phyloP scores from a whole-genome alignment of 2,797 vertebrate species.

The Botia almorhae region DNA sequence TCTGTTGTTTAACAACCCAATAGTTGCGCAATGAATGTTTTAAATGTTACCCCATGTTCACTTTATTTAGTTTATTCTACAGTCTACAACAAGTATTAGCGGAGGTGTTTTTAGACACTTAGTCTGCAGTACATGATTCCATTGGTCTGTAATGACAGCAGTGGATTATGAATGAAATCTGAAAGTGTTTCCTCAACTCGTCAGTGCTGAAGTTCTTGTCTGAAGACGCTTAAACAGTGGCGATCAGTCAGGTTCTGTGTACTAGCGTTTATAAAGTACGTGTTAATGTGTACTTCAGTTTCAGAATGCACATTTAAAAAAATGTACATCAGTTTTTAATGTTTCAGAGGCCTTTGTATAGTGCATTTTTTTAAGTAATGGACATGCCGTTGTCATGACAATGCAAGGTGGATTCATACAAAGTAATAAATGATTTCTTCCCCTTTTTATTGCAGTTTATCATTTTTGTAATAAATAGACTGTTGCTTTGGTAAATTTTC shows the following conservation, averaged over 20 bases:
- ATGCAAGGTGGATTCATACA: slow-evolving; percentile 15
- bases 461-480: slow-evolving; percentile 2
- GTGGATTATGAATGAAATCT: not conserved
- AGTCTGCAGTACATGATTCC: not conserved
- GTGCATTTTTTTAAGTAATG: not conserved
- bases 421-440: slow-evolving; percentile 1
- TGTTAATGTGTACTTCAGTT: not conserved
- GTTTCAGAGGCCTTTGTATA: slow-evolving; percentile 20
- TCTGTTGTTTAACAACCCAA: slow-evolving; percentile 14
- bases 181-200: not conserved
- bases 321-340: not conserved
- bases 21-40: not conserved
- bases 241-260: not conserved
- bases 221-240: not conserved
- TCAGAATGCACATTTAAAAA: not conserved
- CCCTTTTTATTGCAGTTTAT: slow-evolving; percentile 8
- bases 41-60: not conserved
- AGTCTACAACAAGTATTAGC: not conserved
- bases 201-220: not conserved
- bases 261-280: not conserved
- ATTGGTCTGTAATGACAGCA: not conserved
- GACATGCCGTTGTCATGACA: slow-evolving; percentile 17
- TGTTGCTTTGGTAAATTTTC: not conserved
- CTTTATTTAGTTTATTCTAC: not conserved
- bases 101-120: not conserved